Evolutionary conservation across 2,797 vertebrate species (phyloP), one percentile per base, ranked within the genome.

Genomic region (Gouania willdenowi): DNA sequence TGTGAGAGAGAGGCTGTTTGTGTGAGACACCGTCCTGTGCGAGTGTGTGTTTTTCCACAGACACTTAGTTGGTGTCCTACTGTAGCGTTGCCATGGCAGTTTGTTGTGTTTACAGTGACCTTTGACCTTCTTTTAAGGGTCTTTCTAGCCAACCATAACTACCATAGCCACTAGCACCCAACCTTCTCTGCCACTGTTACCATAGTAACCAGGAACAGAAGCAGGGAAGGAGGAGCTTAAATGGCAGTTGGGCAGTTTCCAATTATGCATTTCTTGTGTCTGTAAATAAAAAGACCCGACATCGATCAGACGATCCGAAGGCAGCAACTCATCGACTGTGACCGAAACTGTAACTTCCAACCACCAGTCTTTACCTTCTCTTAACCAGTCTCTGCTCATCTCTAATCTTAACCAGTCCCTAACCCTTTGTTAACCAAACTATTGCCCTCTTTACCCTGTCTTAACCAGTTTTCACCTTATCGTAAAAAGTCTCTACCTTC

Each of bases 41-140:
- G 35, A 24, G 49, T 21, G 45, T 32, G 22, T 56, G 35, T 41
- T 62, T 67, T 67, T 65, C 34, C 59, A 60, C 48, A 3, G 66
- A 69, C 54, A 64, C 55, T 65, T 34, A 52, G 57, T 36, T 53
- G 60, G 64, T 76, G 61, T 77, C 60, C 67, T 29, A 48, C 55
- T 77, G 71, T 81, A 81, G 77, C 75, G 54, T 76, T 74, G 62
- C 71, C 61, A 73, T 79, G 67, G 63, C 15, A 11, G 74, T 37
- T 66, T 83, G 81, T 66, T 87, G 83, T 97, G 90, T 94, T 93
- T 87, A 77, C 85, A 81, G 74, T 57, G 65, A 61, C 60, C 2
- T 28, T 40, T 29, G 4, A 61, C 44, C 30, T 41, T 35, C 23
- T 20, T 32, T 44, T 12, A 4, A 20, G 2, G 5, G 25, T 37